Percentiles rank a stretch among this genome's conserved stretches.
phyloP scores from a whole-genome alignment of 1,140 invertebrate species.

The Rhagoletis pomonella region DNA sequence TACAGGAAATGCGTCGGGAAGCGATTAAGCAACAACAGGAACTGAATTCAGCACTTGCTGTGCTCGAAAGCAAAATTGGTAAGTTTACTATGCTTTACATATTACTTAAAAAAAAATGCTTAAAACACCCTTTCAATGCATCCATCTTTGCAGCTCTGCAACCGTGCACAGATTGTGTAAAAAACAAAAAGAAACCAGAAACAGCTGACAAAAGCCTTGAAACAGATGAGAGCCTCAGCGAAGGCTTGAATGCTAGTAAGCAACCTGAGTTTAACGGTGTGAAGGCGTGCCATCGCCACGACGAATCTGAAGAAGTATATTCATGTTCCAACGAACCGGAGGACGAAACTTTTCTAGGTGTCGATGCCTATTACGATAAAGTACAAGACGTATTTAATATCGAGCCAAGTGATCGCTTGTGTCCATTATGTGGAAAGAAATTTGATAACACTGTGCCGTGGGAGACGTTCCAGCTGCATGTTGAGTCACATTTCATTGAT shows the following conservation, averaged over 20 bases:
- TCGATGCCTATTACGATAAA: conserved; percentile 55
- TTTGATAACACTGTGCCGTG: conserved; percentile 72
- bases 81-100: conserved; percentile 27
- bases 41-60: conserved; percentile 76
- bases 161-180: conserved; percentile 66
- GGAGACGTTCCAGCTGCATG: conserved; percentile 74
- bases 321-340: neutral
- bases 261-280: neutral
- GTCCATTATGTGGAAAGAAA: conserved; percentile 75
- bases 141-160: conserved; percentile 60
- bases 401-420: conserved; percentile 73
- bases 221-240: conserved; percentile 67
- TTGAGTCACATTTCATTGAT: conserved; percentile 75
- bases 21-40: conserved; percentile 80
- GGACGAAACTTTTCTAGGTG: conserved; percentile 17
- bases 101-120: neutral
- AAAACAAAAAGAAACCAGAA: conserved; percentile 69
- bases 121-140: conserved; percentile 45
- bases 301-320: neutral
- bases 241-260: conserved; percentile 30
- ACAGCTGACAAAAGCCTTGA: conserved; percentile 72
- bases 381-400: conserved; percentile 67
- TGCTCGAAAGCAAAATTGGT: conserved; percentile 65
- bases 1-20: conserved; percentile 79
- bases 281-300: neutral